Percentiles rank a stretch among this genome's conserved stretches.
Evolutionary conservation across 1,140 invertebrate species (phyloP).

Genomic region (Schlechtendalia chinensis): DNA sequence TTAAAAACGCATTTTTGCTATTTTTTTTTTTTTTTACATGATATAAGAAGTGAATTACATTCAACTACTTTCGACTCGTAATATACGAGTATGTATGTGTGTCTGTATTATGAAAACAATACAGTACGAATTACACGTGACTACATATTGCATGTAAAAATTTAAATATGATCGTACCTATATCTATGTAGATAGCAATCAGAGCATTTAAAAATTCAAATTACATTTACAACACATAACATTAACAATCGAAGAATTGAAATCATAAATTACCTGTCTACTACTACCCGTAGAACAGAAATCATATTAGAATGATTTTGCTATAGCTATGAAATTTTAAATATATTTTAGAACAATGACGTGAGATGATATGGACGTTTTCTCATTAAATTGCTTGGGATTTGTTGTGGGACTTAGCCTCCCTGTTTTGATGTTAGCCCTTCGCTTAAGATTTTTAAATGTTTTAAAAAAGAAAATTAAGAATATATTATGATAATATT

Average conservation of each 20-base stretch:
- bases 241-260: background rate
- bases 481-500: too few species aligned
- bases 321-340: background rate
- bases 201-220: constrained; percentile 24
- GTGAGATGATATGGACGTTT: constrained; percentile 2
- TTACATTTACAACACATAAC: background rate
- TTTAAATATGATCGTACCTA: background rate
- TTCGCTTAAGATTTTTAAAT: too few species aligned
- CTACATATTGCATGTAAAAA: background rate
- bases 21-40: background rate
- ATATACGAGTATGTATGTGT: background rate
- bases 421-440: too few species aligned
- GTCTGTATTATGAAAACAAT: constrained; percentile 2
- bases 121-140: constrained; percentile 17
- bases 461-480: too few species aligned
- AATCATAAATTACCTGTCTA: background rate
- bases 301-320: background rate
- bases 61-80: background rate
- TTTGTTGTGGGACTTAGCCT: too few species aligned
- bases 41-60: background rate
- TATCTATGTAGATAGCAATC: background rate
- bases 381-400: background rate
- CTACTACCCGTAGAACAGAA: too few species aligned
- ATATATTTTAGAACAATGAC: background rate
- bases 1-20: background rate